Evolutionary conservation across 1,140 invertebrate genomes (phyloP), one percentile per base, ranked within the genome.

Genomic region (Fopius arisanus): DNA sequence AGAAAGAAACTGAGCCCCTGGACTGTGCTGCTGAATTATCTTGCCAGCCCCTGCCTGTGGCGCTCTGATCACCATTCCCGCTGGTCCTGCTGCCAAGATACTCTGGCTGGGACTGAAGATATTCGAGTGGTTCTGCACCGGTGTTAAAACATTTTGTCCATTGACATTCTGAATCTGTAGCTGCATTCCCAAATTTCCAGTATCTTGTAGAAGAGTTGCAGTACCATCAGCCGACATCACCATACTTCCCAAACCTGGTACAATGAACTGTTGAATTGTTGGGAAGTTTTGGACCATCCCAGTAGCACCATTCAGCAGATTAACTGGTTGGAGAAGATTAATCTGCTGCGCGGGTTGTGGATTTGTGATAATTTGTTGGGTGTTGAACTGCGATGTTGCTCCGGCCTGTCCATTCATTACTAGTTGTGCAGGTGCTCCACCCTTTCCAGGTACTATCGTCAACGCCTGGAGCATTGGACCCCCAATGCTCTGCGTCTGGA

Each of bases 131-230:
- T 91, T 93, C 78, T 94, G 93, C 6, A 94, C 90, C 0, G 92
- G 93, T 1, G 93, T 93, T 33, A 94, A 83, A 37, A 94, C 92
- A 77, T 94, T 94, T 73, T 94, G 93, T 0, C 92, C 93, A 75
- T 94, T 93, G 5, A 95, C 93, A 72, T 94, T 94, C 79, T 95
- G 94, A 75, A 96, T 89, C 78, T 95, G 94, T 2, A 94, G 77
- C 71, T 93, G 93, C 90, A 94, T 91, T 0, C 92, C 92, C 69
- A 92, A 88, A 66, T 92, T 91, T 0, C 90, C 91, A 14, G 92
- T 90, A 70, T 93, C 91, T 80, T 92, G 91, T 3, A 94, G 83
- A 19, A 94, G 86, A 0, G 89, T 90, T 0, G 92, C 90, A 1
- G 92, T 92, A 0, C 91, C 91, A 78, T 93, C 91, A 28, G 93